These are phyloP conservation scores for Thera obeliscata DNA, from an alignment of 2,888 invertebrate species.

Conservation along the genomic window DNA sequence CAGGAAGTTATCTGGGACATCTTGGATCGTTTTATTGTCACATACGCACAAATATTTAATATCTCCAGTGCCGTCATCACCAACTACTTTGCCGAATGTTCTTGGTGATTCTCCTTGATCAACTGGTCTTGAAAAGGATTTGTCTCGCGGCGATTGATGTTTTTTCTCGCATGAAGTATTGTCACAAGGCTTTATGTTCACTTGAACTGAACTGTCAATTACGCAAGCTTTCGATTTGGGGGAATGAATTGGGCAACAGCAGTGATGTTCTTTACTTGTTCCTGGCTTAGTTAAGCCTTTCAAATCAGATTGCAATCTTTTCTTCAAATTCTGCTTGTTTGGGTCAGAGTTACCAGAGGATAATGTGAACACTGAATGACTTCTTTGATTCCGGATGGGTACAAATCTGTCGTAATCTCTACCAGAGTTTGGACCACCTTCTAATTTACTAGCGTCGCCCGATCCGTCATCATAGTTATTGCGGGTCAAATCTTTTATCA, in stretches of 20 bases:
- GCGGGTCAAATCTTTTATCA: conserved; percentile 75
- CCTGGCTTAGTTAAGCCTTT: conserved; percentile 53
- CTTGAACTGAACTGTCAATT: conserved; percentile 70
- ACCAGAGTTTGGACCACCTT: conserved; percentile 61
- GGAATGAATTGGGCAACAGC: conserved; percentile 62
- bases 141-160: conserved; percentile 18
- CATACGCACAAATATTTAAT: conserved; percentile 70
- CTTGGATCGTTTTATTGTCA: conserved; percentile 50
- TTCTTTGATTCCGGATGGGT: conserved; percentile 60
- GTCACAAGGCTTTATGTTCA: conserved; percentile 53
- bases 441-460: conserved; percentile 77
- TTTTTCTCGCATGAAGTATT: conserved; percentile 22
- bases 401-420: conserved; percentile 48
- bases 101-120: conserved; percentile 41
- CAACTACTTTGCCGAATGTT: conserved; percentile 42
- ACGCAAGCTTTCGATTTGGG: conserved; percentile 52
- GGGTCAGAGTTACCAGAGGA: conserved; percentile 69
- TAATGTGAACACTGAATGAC: conserved; percentile 77
- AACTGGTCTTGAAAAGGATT: conserved; percentile 6
- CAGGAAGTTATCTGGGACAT: conserved; percentile 59
- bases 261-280: conserved; percentile 59
- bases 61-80: conserved; percentile 53
- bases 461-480: conserved; percentile 78
- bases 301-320: conserved; percentile 54
- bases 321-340: conserved; percentile 56